Evolutionary conservation across 1,140 invertebrate genomes (phyloP), one percentile per base, ranked within the genome.

Genomic region (Drosophila lowei): DNA sequence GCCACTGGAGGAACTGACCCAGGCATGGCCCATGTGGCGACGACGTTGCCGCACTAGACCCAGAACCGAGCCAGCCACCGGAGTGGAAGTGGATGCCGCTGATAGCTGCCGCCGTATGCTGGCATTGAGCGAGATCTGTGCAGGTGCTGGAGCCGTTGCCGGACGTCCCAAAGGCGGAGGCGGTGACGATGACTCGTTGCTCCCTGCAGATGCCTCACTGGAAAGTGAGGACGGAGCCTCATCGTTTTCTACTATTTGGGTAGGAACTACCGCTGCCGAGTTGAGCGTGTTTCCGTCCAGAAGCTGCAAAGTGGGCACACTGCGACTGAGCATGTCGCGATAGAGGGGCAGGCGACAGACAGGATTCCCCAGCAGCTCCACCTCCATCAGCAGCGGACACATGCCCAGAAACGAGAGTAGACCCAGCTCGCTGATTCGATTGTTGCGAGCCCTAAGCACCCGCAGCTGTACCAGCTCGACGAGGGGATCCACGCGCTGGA

Each of bases 401-500:
- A 93, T 54, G 0, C 80, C 90, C n/a, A 93, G 62, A 58, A 93
- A 91, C 28, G 86, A 89, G 23, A 93, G 73, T 28, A 90, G 65
- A 2, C 77, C 78, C 41, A 92, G 68, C 47, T 92, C 89, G 44
- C 85, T 90, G 21, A 93, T 90, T 13, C 83, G 83, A 81, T 93
- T 93, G 55, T 81, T 67, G 3, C 74, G 70, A 0, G 76, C 85
- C 63, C 72, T 83, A 5, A 90, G 52, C 46, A 79, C 79, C 44
- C 81, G 66, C 6, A 91, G 68, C 25, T 90, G 64, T 1, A 56
- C n/a, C 11, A 91, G 54, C 42, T 91, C 90, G 6, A 93, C 92
- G 52, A 94, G 92, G 0, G 93, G 93, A 47, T 93, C 92, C 9
- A 94, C 79, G 42, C 94, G 93, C 15, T 92, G 91, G 7, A 95